Base-by-base conservation (phyloP, 2,113 vertebrate species). In the Symphodus melops region DNA sequence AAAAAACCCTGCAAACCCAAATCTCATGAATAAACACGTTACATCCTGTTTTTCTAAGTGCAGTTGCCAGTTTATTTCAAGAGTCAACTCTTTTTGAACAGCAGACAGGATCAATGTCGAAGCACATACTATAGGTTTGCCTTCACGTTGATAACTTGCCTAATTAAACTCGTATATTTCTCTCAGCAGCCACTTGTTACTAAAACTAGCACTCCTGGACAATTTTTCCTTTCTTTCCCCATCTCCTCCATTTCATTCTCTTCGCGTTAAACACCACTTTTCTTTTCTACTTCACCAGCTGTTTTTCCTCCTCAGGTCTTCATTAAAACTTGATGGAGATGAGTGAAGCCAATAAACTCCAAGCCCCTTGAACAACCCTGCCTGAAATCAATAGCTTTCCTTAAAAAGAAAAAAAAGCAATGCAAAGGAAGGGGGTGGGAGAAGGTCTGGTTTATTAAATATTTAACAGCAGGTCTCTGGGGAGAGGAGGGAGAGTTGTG, bases 271-370 rank as follows among this genome's bases (percentile, higher is more conserved):
- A 57, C 14, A 41, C 41, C 53, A 33, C 20, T 64, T 36, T 62
- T 72, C 55, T 58, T 68, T 70, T 81, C 75, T 80, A 63, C 49
- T 54, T 65, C 53, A 59, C 56, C 68, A 57, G 58, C 11, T 2
- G 9, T 75, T 48, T 79, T 25, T 63, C 28, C 70, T 81, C 78
- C 79, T 76, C 68, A 66, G 73, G 73, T 93, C 77, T 80, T 92
- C 90, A 93, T 94, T 92, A 94, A 94, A 94, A 87, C 86, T 92
- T 93, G 85, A 93, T 93, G 84, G 72, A 83, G 82, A 93, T 89
- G 92, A 92, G 86, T 92, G 85, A 91, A 92, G 88, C 88, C 90
- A 92, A 92, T 93, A 91, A 91, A 92, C 82, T 86, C 81, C 54
- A 89, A 83, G 82, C 77, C 71, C 74, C 19, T 21, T 75, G 79